A percentile compares a stretch with the other conserved stretches of the same genome.
phyloP scores from a whole-genome alignment of 2,888 invertebrate genomes.

The Caenorhabditis imperialis region DNA sequence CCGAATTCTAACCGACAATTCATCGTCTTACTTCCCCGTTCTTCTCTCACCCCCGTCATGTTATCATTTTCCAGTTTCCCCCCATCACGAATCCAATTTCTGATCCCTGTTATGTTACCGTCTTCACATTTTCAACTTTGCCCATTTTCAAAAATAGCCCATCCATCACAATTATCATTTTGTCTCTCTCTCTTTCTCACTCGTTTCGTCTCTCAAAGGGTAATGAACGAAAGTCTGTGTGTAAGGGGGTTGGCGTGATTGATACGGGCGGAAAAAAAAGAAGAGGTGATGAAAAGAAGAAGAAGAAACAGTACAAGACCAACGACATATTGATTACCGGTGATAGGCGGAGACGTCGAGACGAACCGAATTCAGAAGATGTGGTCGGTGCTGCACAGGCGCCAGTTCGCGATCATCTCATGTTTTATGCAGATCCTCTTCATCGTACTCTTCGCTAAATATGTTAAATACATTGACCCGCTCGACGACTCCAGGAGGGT shows the following conservation, averaged over 20 bases:
- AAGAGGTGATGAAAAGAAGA: constrained; percentile 3
- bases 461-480: constrained; percentile 69
- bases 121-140: background rate
- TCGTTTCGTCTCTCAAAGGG: background rate
- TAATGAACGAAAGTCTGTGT: constrained; percentile 15
- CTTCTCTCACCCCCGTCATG: constrained; percentile 3
- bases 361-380: constrained; percentile 16
- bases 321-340: constrained; percentile 27
- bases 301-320: constrained; percentile 32
- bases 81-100: too few species aligned
- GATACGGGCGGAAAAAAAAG: constrained; percentile 1
- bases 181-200: constrained; percentile 5
- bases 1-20: constrained; percentile 26
- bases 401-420: constrained; percentile 72
- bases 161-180: constrained; percentile 14
- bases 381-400: constrained; percentile 60
- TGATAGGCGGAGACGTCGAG: background rate
- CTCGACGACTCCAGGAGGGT: constrained; percentile 67
- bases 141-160: background rate
- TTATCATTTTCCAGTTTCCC: constrained; percentile 39
- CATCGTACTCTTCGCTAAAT: constrained; percentile 68
- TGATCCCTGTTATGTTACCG: background rate
- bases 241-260: background rate
- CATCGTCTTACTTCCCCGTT: background rate
- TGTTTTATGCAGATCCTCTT: constrained; percentile 73